Percentiles rank a stretch among this genome's conserved stretches.
phyloP scores from a whole-genome alignment of 2,113 vertebrate genomes.

The Sporophila hypoxantha region DNA sequence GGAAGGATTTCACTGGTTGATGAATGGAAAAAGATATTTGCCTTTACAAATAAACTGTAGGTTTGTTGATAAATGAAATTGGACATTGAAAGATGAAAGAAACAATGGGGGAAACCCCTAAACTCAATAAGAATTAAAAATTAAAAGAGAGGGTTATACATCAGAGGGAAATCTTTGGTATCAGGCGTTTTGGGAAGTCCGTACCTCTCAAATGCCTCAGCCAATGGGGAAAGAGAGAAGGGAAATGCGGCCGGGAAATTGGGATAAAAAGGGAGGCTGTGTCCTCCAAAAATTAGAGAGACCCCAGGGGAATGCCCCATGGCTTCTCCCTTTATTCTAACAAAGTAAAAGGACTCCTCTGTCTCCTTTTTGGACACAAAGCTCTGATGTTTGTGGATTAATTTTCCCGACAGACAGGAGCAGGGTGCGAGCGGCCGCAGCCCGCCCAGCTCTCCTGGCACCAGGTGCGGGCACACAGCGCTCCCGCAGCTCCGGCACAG shows the following conservation, averaged over 20 bases:
- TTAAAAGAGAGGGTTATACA: neutral
- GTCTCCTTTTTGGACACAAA: neutral
- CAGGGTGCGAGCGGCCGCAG: too few relatives aligned
- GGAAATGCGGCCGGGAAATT: neutral
- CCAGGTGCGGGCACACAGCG: neutral
- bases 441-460: rapidly evolving
- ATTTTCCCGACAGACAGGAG: rapidly evolving
- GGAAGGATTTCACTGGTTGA: too few relatives aligned
- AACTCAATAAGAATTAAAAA: neutral
- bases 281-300: neutral
- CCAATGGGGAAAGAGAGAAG: neutral
- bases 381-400: neutral
- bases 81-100: neutral
- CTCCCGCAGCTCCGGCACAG: neutral
- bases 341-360: neutral
- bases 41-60: neutral
- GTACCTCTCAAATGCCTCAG: neutral
- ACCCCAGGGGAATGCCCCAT: neutral
- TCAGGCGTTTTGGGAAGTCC: neutral
- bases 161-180: neutral
- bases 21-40: too few relatives aligned
- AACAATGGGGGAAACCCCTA: neutral
- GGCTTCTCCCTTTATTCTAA: neutral
- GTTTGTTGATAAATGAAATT: neutral
- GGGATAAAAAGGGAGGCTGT: neutral